phyloP scores from a whole-genome alignment of 2,797 vertebrate species.

The Eulemur rubriventer region DNA sequence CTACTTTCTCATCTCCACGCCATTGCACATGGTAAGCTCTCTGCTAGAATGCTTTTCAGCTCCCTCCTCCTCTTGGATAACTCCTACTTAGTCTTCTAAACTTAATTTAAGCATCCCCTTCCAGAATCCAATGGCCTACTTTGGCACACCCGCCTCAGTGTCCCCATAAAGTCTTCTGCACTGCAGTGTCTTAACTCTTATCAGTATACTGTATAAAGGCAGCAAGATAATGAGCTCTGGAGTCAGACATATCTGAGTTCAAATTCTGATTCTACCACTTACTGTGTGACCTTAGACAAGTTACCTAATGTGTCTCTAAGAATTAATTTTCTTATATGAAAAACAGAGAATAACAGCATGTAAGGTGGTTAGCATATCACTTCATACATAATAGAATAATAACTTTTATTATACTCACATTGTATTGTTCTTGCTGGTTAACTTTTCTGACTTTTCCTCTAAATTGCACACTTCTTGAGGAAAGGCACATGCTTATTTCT shows the following conservation, averaged over 20 bases:
- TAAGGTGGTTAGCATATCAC: neutral
- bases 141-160: neutral
- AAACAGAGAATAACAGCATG: neutral
- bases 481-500: slow-evolving; percentile 41
- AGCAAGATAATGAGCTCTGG: slow-evolving; percentile 9
- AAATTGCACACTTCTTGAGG: neutral
- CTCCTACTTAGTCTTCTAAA: slow-evolving; percentile 38
- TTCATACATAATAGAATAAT: neutral
- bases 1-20: neutral
- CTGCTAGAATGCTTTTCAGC: neutral
- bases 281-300: neutral
- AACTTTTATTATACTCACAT: neutral
- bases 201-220: neutral
- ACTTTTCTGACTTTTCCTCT: slow-evolving; percentile 34
- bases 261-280: slow-evolving; percentile 10
- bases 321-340: slow-evolving; percentile 34
- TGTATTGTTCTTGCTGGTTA: neutral
- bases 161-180: slow-evolving; percentile 10
- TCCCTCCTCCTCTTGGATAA: slow-evolving; percentile 19
- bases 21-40: slow-evolving; percentile 21
- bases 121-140: slow-evolving; percentile 1
- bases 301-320: neutral
- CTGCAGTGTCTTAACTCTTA: neutral
- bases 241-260: neutral
- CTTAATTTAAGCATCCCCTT: slow-evolving; percentile 37